These are phyloP conservation scores for Pteropus rufus DNA, from an alignment of 2,797 vertebrate genomes.

Conservation along the genomic window DNA sequence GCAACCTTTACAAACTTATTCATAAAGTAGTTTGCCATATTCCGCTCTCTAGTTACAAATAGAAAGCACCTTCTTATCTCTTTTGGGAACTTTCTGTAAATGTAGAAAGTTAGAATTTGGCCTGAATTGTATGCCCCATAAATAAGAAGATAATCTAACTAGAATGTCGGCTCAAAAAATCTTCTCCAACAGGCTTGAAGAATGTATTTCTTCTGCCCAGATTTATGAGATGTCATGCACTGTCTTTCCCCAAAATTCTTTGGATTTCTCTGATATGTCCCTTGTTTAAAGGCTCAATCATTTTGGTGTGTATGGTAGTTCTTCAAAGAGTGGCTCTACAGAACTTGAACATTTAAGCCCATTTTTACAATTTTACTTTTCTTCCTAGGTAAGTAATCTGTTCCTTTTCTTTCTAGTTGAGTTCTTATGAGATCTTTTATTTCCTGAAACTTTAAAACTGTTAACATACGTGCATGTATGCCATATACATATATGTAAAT, in stretches of 20 bases:
- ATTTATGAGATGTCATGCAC: neutral
- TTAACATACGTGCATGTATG: neutral
- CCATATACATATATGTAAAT: neutral
- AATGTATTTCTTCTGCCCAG: neutral
- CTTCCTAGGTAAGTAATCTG: neutral
- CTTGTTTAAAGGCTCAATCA: neutral
- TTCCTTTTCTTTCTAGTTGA: neutral
- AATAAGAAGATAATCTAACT: constrained; percentile 43
- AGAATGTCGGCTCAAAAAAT: constrained; percentile 38
- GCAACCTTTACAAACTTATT: neutral
- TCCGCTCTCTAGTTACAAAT: neutral
- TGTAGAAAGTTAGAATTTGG: constrained; percentile 16
- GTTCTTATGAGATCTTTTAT: neutral
- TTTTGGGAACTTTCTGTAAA: neutral
- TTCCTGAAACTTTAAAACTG: neutral
- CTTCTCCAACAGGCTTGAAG: neutral
- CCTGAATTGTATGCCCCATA: neutral
- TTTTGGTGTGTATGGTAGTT: neutral
- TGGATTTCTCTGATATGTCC: neutral
- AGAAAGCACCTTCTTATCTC: neutral
- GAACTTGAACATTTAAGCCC: neutral
- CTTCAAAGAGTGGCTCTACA: neutral
- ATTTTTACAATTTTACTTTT: constrained; percentile 28
- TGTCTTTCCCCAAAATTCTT: neutral
- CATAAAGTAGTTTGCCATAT: neutral